Evolutionary conservation across 2,888 invertebrate genomes (phyloP).

Genomic region (Erynnis tages): DNA sequence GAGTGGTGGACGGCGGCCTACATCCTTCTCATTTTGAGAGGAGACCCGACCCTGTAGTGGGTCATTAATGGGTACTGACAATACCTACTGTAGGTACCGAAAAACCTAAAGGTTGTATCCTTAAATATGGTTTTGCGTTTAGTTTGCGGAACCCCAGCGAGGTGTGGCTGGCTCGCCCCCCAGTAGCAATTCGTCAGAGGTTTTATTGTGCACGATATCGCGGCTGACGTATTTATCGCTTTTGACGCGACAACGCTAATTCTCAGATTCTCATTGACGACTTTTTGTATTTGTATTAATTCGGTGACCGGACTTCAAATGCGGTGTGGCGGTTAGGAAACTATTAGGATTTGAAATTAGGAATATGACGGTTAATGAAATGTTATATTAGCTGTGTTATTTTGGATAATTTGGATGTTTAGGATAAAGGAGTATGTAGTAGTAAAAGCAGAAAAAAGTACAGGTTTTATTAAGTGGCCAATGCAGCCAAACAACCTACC

Average conservation of each 20-base stretch:
- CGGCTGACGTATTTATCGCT: slow-evolving; percentile 58
- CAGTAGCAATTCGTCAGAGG: slow-evolving; percentile 69
- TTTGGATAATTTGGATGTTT: not conserved
- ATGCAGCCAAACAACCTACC: too few relatives aligned
- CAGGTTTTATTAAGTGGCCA: too few relatives aligned
- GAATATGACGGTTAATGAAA: slow-evolving; percentile 2
- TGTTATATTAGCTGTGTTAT: not conserved
- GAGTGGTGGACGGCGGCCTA: too few relatives aligned
- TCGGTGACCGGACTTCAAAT: not conserved
- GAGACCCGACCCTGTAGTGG: too few relatives aligned
- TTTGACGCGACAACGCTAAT: slow-evolving; percentile 47
- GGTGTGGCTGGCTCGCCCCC: slow-evolving; percentile 39
- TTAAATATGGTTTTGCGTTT: not conserved
- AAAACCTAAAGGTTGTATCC: too few relatives aligned
- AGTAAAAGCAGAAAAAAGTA: too few relatives aligned
- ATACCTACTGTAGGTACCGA: too few relatives aligned
- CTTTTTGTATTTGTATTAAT: slow-evolving; percentile 36
- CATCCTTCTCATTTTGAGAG: too few relatives aligned
- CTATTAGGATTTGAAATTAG: not conserved
- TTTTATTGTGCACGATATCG: slow-evolving; percentile 59
- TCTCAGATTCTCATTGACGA: slow-evolving; percentile 46
- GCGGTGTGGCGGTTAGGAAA: not conserved
- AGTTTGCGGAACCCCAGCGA: slow-evolving; percentile 35
- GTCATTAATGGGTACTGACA: too few relatives aligned
- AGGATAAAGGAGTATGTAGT: not conserved